Conservation (phyloP, 2,797 vertebrate genomes). For the Pseudochirops cupreus region DNA sequence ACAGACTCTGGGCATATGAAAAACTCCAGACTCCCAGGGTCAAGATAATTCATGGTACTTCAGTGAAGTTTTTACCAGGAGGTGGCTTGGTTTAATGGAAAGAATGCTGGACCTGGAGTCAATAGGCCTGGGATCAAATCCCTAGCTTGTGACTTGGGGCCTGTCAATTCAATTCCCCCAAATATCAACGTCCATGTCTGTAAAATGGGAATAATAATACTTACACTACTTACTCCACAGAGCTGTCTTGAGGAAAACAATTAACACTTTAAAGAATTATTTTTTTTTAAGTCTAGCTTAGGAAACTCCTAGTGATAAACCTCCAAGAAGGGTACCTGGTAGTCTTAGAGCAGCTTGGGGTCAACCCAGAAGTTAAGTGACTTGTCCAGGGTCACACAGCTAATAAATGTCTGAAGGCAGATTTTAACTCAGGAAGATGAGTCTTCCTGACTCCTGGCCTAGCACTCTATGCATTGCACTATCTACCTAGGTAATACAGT, state of each 20-base stretch:
- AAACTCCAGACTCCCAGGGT: not conserved
- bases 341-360: too few species aligned
- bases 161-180: not conserved
- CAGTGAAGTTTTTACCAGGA: slow-evolving; percentile 5
- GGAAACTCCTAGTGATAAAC: not conserved
- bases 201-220: not conserved
- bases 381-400: not conserved
- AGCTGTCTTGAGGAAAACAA: not conserved
- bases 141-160: not conserved
- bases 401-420: not conserved
- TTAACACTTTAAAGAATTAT: not conserved
- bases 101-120: not conserved
- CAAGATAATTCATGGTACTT: not conserved
- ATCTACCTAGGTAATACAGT: not conserved
- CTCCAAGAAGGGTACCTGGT: not conserved
- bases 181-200: not conserved
- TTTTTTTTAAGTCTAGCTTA: not conserved
- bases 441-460: not conserved
- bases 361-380: not conserved
- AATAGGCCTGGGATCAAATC: not conserved
- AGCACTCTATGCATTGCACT: not conserved
- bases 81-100: not conserved
- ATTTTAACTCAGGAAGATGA: not conserved
- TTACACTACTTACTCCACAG: not conserved
- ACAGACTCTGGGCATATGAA: not conserved